phyloP scores from a whole-genome alignment of 2,888 invertebrate species.

The Cephus pulcher region DNA sequence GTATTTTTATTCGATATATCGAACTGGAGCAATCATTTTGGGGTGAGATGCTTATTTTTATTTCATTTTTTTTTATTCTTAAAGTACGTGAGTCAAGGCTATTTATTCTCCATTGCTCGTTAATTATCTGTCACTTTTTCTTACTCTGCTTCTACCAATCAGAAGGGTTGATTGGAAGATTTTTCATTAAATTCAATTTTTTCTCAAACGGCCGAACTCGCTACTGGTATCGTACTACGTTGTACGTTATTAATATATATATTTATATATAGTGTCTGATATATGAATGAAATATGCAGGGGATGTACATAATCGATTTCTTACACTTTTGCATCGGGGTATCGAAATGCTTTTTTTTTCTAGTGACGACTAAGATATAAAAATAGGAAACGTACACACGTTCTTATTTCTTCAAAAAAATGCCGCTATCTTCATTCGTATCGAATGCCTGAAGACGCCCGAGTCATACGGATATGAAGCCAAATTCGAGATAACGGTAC shows the following conservation, averaged over 20 bases:
- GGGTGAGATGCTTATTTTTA: neutral
- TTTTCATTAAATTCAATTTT: neutral
- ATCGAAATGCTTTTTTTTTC: neutral
- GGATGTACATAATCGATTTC: neutral
- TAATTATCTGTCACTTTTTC: neutral
- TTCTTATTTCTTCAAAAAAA: neutral
- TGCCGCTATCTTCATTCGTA: neutral
- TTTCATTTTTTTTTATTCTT: neutral
- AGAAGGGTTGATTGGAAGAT: neutral
- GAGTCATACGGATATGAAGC: neutral
- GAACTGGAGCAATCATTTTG: neutral
- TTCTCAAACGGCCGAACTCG: neutral
- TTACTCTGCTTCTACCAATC: neutral
- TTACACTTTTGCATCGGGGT: neutral
- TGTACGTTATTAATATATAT: neutral
- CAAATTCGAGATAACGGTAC: neutral
- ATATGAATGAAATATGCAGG: neutral
- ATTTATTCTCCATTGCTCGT: neutral
- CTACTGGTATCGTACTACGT: neutral
- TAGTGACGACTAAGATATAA: neutral
- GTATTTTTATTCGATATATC: neutral
- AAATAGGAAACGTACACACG: neutral
- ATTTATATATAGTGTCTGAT: neutral
- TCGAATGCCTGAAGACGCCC: neutral
- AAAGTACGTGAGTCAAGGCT: neutral